phyloP scores from a whole-genome alignment of 2,888 invertebrate species.

The Orchestes rusci region DNA sequence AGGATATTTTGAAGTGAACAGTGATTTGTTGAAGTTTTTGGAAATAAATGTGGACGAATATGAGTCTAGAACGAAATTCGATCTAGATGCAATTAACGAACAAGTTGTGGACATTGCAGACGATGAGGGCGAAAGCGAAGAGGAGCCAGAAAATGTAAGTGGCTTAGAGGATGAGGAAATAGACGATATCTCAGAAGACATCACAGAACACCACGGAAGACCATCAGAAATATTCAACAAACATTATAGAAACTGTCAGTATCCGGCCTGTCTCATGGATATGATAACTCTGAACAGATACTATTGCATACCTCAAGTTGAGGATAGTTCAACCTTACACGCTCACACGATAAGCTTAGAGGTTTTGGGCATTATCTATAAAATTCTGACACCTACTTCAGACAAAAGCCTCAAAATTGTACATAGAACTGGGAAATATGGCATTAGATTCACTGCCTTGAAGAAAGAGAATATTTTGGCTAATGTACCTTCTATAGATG shows the following conservation, averaged over 20 bases:
- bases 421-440: conserved; percentile 31
- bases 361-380: conserved; percentile 55
- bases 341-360: conserved; percentile 54
- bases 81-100: conserved; percentile 7
- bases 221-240: conserved; percentile 60
- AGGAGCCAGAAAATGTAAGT: conserved; percentile 9
- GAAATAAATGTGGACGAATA: conserved; percentile 24
- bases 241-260: conserved; percentile 52
- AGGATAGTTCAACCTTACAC: conserved; percentile 56
- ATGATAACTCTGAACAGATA: conserved; percentile 57
- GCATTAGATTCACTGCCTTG: conserved; percentile 25
- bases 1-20: conserved; percentile 55
- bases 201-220: neutral
- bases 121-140: conserved; percentile 28
- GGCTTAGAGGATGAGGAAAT: neutral
- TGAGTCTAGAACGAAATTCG: conserved; percentile 11
- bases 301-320: conserved; percentile 64
- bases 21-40: conserved; percentile 55
- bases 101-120: conserved; percentile 16
- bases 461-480: neutral
- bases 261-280: conserved; percentile 63
- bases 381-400: conserved; percentile 33
- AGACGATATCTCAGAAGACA: neutral
- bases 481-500: conserved; percentile 37
- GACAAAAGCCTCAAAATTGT: conserved; percentile 18